Evolutionary conservation across 2,888 invertebrate species (phyloP).

Genomic region (Dyspetes luteomarginatus): DNA sequence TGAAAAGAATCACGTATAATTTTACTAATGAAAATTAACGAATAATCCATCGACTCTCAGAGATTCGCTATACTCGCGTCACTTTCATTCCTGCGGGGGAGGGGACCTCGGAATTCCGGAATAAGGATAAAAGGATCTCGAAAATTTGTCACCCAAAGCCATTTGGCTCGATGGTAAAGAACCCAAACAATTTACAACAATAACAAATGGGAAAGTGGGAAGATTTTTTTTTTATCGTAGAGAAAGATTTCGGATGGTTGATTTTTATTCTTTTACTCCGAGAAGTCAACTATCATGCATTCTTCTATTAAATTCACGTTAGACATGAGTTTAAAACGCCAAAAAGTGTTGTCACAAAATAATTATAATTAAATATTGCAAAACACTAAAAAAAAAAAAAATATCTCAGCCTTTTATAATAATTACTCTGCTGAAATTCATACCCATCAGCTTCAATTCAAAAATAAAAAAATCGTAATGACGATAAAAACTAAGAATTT

Average conservation of each 20-base stretch:
- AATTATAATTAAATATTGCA: too few species aligned
- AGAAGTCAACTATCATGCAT: not conserved
- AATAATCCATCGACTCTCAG: constrained; percentile 31
- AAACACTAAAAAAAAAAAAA: not conserved
- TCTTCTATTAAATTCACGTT: not conserved
- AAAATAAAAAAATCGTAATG: too few species aligned
- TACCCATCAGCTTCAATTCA: too few species aligned
- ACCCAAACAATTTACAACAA: not conserved
- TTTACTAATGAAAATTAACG: constrained; percentile 7
- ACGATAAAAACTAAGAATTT: too few species aligned
- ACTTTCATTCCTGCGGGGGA: constrained; percentile 39
- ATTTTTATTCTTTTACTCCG: not conserved
- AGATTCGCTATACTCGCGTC: constrained; percentile 43
- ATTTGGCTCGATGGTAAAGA: constrained; percentile 5
- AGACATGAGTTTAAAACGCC: not conserved
- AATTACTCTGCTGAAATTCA: too few species aligned
- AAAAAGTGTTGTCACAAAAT: too few species aligned
- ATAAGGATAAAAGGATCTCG: not conserved
- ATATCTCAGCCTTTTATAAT: too few species aligned
- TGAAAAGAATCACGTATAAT: not conserved
- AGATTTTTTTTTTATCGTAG: not conserved
- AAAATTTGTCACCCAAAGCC: constrained; percentile 17
- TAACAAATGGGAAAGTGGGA: not conserved
- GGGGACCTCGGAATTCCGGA: not conserved
- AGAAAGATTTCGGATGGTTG: constrained; percentile 6